Evolutionary conservation across 2,797 vertebrate genomes (phyloP).

Genomic region (Falco rusticolus): DNA sequence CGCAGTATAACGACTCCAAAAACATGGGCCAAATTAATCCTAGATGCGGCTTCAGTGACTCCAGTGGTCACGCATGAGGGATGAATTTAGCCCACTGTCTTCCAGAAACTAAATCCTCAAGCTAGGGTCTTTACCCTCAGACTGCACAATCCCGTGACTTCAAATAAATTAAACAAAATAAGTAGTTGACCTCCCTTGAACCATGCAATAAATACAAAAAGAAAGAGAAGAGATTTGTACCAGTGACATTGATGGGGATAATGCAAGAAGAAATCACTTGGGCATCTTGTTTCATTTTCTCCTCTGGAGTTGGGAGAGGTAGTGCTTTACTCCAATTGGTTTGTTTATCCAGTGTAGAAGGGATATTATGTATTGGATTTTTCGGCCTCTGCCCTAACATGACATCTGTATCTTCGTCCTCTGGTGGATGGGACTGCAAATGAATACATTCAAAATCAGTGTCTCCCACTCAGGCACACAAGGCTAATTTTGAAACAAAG

Average conservation of each 20-base stretch:
- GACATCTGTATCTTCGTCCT: slow-evolving; percentile 89
- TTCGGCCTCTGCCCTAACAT: slow-evolving; percentile 93
- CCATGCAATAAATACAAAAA: slow-evolving; percentile 69
- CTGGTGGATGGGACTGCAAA: slow-evolving; percentile 89
- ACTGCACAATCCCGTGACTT: slow-evolving; percentile 16
- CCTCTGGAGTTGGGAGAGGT: slow-evolving; percentile 96
- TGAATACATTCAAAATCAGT: slow-evolving; percentile 73
- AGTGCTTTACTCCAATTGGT: slow-evolving; percentile 97
- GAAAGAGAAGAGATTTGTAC: slow-evolving; percentile 83
- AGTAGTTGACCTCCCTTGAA: slow-evolving; percentile 61
- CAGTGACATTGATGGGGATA: slow-evolving; percentile 98
- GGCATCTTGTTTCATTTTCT: slow-evolving; percentile 95
- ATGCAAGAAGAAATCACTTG: slow-evolving; percentile 94
- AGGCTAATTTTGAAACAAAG: slow-evolving; percentile 52
- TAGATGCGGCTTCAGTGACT: not conserved
- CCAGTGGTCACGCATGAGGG: not conserved
- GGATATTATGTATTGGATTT: slow-evolving; percentile 93
- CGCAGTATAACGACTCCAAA: slow-evolving; percentile 26
- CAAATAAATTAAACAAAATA: slow-evolving; percentile 60
- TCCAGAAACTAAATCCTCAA: slow-evolving; percentile 37
- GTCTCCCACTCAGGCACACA: slow-evolving; percentile 25
- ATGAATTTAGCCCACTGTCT: slow-evolving; percentile 51
- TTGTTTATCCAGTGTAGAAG: slow-evolving; percentile 98
- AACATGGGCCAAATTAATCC: slow-evolving; percentile 50
- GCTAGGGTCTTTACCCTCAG: slow-evolving; percentile 15